Percentiles rank a stretch among this genome's conserved stretches.
These are phyloP conservation scores for Pseudococcus jackbeardsleyi DNA, from an alignment of 2,888 invertebrate species.

Conservation along the genomic window DNA sequence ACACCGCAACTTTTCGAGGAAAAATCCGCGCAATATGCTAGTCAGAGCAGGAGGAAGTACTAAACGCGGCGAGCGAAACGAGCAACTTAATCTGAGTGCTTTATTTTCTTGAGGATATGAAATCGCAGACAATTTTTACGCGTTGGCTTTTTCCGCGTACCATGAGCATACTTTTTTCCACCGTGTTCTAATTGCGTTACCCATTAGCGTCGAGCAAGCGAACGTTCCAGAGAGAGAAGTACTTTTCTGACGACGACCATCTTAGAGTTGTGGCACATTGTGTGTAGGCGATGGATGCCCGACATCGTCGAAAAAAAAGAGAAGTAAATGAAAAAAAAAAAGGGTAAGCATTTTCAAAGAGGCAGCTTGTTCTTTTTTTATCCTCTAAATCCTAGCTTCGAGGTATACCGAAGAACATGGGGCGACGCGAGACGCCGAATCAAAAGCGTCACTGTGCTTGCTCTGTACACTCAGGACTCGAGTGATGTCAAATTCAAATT, in stretches of 20 bases:
- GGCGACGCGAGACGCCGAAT: neutral
- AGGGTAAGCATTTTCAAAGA: constrained; percentile 3
- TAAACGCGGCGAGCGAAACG: neutral
- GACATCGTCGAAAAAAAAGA: neutral
- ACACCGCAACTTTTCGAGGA: neutral
- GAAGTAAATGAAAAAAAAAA: neutral
- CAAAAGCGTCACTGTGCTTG: neutral
- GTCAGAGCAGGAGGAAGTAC: neutral
- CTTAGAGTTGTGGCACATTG: neutral
- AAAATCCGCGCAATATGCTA: neutral
- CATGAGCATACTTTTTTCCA: neutral
- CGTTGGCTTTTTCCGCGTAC: constrained; percentile 21
- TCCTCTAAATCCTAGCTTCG: neutral
- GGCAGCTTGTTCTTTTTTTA: constrained; percentile 5
- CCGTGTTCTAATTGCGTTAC: constrained; percentile 29
- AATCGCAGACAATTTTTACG: constrained; percentile 28
- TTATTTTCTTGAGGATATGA: constrained; percentile 23
- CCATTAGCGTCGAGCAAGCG: neutral
- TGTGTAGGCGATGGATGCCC: constrained; percentile 4
- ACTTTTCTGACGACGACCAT: constrained; percentile 1
- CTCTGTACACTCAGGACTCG: constrained; percentile 1
- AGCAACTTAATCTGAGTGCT: constrained; percentile 28
- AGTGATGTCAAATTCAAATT: constrained; percentile 10
- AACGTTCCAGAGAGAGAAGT: neutral
- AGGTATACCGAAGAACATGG: neutral